Percentiles rank a stretch among this genome's conserved stretches.
phyloP scores from a whole-genome alignment of 2,113 vertebrate genomes.

The Spea multiplicata region DNA sequence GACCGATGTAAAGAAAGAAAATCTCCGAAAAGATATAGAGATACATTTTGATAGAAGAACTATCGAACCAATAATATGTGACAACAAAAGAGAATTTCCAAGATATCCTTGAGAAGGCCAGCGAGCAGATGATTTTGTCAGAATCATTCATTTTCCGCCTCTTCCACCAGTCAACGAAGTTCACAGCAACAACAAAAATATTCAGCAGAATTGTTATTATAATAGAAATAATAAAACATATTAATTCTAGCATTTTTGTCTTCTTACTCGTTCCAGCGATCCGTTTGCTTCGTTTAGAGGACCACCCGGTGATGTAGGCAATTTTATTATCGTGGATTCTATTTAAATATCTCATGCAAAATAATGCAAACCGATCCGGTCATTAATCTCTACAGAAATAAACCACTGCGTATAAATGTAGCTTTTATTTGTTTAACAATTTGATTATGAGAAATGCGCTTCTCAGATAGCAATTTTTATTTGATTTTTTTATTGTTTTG shows the following conservation, averaged over 20 bases:
- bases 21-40: neutral
- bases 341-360: no score
- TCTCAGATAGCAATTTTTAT: no score
- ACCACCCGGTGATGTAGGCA: no score
- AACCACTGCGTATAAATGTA: no score
- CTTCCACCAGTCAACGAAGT: neutral
- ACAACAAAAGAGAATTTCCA: neutral
- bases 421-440: no score
- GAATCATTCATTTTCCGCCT: neutral
- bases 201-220: neutral
- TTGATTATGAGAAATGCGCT: no score
- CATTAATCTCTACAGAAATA: no score
- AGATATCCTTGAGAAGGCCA: neutral
- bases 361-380: no score
- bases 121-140: neutral
- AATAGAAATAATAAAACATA: neutral
- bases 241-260: neutral
- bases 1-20: neutral
- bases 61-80: no score
- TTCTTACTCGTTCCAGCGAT: neutral
- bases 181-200: neutral
- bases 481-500: no score
- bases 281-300: neutral
- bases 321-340: no score
- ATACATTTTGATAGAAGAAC: neutral